Evolutionary conservation across 2,888 invertebrate species (phyloP).

Genomic region (Mayetiola destructor): DNA sequence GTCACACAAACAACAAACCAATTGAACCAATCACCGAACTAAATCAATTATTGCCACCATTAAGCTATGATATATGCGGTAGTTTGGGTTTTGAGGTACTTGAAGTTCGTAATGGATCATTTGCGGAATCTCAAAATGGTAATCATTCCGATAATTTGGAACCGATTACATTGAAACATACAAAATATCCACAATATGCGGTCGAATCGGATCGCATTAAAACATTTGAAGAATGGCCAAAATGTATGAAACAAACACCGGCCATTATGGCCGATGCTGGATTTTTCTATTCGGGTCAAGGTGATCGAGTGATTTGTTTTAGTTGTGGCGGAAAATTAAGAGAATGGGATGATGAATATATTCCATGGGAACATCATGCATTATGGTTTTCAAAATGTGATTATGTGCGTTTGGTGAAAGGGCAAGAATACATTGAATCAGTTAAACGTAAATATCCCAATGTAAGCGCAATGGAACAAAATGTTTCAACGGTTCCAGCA

Average conservation of each 20-base stretch:
- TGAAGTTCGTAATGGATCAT: too few relatives aligned
- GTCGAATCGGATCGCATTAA: constrained; percentile 53
- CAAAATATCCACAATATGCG: constrained; percentile 46
- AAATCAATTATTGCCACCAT: constrained; percentile 30
- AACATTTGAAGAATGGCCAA: constrained; percentile 69
- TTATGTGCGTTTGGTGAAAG: constrained; percentile 66
- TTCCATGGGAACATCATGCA: constrained; percentile 91
- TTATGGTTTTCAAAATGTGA: constrained; percentile 81
- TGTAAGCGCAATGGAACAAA: constrained; percentile 20
- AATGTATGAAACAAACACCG: constrained; percentile 62
- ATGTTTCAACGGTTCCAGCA: constrained; percentile 12
- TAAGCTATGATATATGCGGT: constrained; percentile 39
- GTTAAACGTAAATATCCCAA: constrained; percentile 20
- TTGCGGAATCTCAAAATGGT: too few relatives aligned
- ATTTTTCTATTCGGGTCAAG: constrained; percentile 78
- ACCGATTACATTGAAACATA: too few relatives aligned
- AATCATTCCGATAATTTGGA: too few relatives aligned
- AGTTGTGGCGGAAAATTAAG: constrained; percentile 87
- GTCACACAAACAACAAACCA: constrained; percentile 50
- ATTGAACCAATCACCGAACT: constrained; percentile 27
- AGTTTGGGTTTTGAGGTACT: too few relatives aligned
- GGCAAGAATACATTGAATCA: constrained; percentile 55
- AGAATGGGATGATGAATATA: constrained; percentile 83
- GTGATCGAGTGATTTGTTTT: constrained; percentile 84
- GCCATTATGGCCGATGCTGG: constrained; percentile 74